Percentiles rank a stretch among this genome's conserved stretches.
phyloP scores from a whole-genome alignment of 1,140 invertebrate genomes.

The Ridgeia piscesae region DNA sequence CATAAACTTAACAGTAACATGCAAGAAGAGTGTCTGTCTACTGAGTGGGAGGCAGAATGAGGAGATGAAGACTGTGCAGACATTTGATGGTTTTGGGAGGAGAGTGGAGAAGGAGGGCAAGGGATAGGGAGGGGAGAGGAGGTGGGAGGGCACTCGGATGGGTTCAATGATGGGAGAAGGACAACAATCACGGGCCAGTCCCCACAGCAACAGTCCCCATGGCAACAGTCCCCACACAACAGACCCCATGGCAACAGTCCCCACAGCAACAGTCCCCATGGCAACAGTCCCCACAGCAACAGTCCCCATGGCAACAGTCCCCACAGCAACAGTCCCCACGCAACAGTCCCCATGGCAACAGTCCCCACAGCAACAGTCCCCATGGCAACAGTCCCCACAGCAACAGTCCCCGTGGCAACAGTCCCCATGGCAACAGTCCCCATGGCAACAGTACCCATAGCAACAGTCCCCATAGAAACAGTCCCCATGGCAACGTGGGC shows the following conservation, averaged over 20 bases:
- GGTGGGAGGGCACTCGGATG: not conserved
- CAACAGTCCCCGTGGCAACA: no score
- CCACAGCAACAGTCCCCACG: no score
- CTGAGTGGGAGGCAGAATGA: no score
- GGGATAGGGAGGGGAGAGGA: no score
- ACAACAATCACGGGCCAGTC: not conserved
- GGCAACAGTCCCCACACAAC: constrained; percentile 50
- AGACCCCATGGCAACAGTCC: constrained; percentile 49
- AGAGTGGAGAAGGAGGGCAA: not conserved
- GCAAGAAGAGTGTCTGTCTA: no score
- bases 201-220: constrained; percentile 39
- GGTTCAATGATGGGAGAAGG: not conserved
- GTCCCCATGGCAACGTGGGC: constrained; percentile 52
- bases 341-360: constrained; percentile 48
- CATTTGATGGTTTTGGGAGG: not conserved
- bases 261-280: constrained; percentile 39
- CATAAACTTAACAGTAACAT: no score
- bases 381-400: constrained; percentile 49
- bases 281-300: constrained; percentile 52
- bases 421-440: constrained; percentile 50
- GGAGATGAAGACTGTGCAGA: not conserved
- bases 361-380: constrained; percentile 43
- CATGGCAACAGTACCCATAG: constrained; percentile 48
- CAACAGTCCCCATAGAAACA: constrained; percentile 40
- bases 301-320: constrained; percentile 48